phyloP scores from a whole-genome alignment of 2,888 invertebrate species.

The Harmothoe impar region DNA sequence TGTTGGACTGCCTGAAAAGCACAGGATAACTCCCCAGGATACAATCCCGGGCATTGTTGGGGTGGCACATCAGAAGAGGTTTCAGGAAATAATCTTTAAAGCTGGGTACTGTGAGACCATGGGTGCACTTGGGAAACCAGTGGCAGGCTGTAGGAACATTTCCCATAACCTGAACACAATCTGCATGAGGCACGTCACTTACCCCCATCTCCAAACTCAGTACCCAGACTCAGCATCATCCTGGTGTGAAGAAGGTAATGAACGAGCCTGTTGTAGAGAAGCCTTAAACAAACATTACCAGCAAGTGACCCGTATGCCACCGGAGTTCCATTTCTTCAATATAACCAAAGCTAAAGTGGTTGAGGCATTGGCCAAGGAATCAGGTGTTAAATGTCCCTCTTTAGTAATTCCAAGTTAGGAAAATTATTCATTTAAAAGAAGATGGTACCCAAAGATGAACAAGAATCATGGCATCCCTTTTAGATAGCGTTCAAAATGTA shows the following conservation, averaged over 20 bases:
- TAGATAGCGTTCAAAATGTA: no score
- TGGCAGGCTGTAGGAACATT: background rate
- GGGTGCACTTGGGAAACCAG: background rate
- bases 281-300: background rate
- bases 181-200: background rate
- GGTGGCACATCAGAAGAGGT: no score
- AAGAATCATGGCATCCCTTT: no score
- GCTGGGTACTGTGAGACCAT: slow-evolving; percentile 17
- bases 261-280: background rate
- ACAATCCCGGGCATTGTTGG: background rate
- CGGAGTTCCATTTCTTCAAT: background rate
- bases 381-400: background rate
- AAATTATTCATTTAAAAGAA: no score
- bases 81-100: no score
- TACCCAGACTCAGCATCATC: background rate
- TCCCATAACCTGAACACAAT: background rate
- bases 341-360: background rate
- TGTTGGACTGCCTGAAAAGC: background rate
- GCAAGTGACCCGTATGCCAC: background rate
- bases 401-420: no score
- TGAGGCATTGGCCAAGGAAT: background rate
- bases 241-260: background rate
- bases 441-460: no score
- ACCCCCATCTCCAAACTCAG: background rate
- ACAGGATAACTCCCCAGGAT: background rate